Evolutionary conservation across 37 sponge, comb jelly and placozoan genomes (phyloP).

Genomic region (Halisarca cf. caerulea): DNA sequence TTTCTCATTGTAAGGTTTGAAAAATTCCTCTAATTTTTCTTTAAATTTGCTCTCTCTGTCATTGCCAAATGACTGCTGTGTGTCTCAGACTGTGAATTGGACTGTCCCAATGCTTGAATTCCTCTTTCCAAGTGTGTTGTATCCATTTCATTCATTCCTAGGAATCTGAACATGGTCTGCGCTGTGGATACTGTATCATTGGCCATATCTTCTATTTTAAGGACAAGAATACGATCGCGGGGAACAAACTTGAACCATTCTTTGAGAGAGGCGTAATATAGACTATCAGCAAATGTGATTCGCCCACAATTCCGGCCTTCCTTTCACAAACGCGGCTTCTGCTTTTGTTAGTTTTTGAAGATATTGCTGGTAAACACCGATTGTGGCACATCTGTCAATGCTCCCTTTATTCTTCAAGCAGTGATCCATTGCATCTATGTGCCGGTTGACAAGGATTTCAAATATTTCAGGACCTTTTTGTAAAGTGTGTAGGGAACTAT

Average conservation of each 20-base stretch:
- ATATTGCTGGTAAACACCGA: no score
- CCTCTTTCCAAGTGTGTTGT: not conserved
- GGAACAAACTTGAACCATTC: conserved; percentile 51
- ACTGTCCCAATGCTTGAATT: not conserved
- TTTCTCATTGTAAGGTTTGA: conserved; percentile 36
- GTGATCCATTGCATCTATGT: no score
- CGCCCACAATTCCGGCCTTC: not conserved
- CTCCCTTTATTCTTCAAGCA: no score
- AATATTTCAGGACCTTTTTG: no score
- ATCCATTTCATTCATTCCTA: not conserved
- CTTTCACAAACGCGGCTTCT: not conserved
- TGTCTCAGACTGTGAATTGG: not conserved
- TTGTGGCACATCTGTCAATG: no score
- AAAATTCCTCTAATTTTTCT: conserved; percentile 23
- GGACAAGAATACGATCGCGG: conserved; percentile 38
- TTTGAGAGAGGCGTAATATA: conserved; percentile 21
- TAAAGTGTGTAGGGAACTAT: no score
- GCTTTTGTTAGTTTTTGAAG: no score
- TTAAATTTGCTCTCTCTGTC: not conserved
- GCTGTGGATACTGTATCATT: not conserved
- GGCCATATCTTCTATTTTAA: conserved; percentile 45
- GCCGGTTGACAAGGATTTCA: no score
- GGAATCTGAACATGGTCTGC: not conserved
- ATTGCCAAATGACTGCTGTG: conserved; percentile 18
- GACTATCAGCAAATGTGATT: not conserved